Evolutionary conservation across 1,140 invertebrate genomes (phyloP), one percentile per base, ranked within the genome.

Genomic region (Pseudomyrmex gracilis): DNA sequence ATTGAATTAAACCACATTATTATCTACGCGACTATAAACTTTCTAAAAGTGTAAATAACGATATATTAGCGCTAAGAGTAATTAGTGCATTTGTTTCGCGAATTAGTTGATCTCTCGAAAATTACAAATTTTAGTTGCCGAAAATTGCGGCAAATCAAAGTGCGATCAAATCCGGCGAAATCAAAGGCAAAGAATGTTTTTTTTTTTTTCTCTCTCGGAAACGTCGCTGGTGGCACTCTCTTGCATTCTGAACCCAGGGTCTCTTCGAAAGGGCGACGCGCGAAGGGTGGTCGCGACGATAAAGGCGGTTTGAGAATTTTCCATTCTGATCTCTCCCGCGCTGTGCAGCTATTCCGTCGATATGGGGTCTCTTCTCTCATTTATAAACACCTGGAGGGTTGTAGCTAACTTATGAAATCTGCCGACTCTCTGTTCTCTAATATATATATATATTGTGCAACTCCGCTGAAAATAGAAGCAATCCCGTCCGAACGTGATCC

Each of bases 261-360:
- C 34, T 64, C 3, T 15, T 20, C 47, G 17, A 76, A 76, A 67
- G 64, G 24, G 2, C 61, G 17, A 43, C 60, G 0, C 60, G 0
- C 47, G 22, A 76, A 53, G n/a, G 47, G 24, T 66, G 73, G 73
- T 43, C 73, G 20, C 17, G 4, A 76, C 17, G 47, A 76, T 20
- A 24, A 24, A 22, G 47, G 2, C 45, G 7, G 64, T 13, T 4
- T 66, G 17, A 51, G 45, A 43, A 47, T 66, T 51, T 64, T 51
- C 12, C 13, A 43, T 13, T 20, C 2, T n/a, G 17, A 51, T 51
- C 49, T 53, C 64, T 24, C 20, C 17, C 64, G 20, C 63, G 3
- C 13, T 4, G 53, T 15, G 64, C 51, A 12, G 15, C 13, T 70
- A 22, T 78, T 22, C 34, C 51, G 7, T 12, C 22, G 47, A 66